These are phyloP conservation scores for Aplochiton taeniatus DNA, from an alignment of 2,797 vertebrate genomes.

Conservation along the genomic window DNA sequence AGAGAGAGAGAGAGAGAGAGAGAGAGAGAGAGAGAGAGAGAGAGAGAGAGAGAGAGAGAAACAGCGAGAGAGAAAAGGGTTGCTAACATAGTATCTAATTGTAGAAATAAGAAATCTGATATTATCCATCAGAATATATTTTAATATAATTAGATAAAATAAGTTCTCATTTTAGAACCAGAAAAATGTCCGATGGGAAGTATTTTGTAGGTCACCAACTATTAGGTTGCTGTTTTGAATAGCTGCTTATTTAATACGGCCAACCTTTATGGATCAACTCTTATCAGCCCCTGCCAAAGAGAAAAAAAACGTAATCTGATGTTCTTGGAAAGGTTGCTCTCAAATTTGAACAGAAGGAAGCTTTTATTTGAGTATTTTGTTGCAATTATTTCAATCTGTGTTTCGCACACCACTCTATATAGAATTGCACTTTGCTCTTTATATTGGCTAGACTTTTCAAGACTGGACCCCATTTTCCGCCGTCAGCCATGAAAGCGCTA, in stretches of 20 bases:
- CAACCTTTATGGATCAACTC: conserved; percentile 12
- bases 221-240: conserved; percentile 19
- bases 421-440: conserved; percentile 59
- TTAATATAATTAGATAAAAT: no score
- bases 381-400: conserved; percentile 72
- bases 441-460: conserved; percentile 64
- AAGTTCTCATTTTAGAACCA: not conserved
- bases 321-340: conserved; percentile 58
- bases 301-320: conserved; percentile 49
- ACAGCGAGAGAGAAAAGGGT: not conserved
- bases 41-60: not conserved
- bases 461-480: conserved; percentile 62
- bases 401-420: conserved; percentile 59
- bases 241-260: conserved; percentile 31
- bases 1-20: conserved; percentile 1
- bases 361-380: conserved; percentile 67
- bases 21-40: not conserved
- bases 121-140: no score
- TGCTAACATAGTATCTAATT: no score
- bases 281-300: conserved; percentile 18
- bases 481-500: conserved; percentile 60
- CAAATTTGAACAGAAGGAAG: conserved; percentile 66
- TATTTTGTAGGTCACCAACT: conserved; percentile 43
- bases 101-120: no score
- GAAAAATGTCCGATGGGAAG: conserved; percentile 12